Conservation (phyloP, 2,797 vertebrate species). For the Alfaro cultratus region DNA sequence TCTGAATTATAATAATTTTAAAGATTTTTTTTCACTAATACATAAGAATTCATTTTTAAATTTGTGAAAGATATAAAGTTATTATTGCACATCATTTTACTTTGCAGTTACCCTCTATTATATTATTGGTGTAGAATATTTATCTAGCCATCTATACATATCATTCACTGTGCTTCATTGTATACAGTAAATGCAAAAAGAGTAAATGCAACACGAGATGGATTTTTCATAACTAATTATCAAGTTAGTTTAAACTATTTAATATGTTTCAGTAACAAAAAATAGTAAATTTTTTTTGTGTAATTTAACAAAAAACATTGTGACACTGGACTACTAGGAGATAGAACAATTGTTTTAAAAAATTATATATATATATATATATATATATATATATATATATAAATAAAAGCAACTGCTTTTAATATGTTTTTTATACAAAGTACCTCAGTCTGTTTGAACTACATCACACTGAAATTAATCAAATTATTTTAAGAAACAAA, state of each 20-base stretch:
- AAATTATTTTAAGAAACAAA: conserved; percentile 22
- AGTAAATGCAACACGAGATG: not conserved
- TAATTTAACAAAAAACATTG: not conserved
- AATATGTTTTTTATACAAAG: not conserved
- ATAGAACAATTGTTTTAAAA: not conserved
- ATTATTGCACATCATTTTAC: not conserved
- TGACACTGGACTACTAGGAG: not conserved
- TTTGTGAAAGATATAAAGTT: not conserved
- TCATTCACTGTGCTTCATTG: not conserved
- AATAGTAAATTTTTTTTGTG: no score
- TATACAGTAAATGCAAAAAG: not conserved
- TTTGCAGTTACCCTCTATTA: not conserved
- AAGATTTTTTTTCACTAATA: not conserved
- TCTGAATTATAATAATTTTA: not conserved
- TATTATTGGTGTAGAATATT: not conserved
- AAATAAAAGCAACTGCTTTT: not conserved
- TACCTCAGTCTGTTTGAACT: not conserved
- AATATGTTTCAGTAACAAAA: not conserved
- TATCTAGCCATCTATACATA: not conserved
- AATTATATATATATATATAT: no score
- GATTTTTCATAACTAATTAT: not conserved
- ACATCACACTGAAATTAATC: not conserved
- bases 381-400: not conserved
- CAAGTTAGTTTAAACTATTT: not conserved
- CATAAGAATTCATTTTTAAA: not conserved